Percentiles rank a stretch among this genome's conserved stretches.
Conservation (phyloP, 2,113 vertebrate genomes). For the Platichthys stellatus region DNA sequence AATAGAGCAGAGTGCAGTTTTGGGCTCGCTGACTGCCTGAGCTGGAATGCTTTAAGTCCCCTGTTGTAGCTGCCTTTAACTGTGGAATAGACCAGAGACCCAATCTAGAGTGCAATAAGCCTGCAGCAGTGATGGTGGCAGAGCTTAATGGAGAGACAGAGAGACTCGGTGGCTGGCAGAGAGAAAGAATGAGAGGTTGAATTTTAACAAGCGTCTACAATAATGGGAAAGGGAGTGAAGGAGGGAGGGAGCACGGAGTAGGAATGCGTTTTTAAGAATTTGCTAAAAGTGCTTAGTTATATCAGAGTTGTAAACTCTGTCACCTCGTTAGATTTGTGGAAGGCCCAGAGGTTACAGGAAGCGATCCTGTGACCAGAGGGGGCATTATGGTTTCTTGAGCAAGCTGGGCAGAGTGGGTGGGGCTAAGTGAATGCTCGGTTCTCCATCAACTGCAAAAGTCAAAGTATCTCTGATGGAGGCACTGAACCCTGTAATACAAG, state of each 20-base stretch:
- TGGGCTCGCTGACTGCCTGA: slow-evolving; percentile 52
- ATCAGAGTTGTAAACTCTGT: slow-evolving; percentile 65
- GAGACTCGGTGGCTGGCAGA: slow-evolving; percentile 61
- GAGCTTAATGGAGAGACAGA: slow-evolving; percentile 75
- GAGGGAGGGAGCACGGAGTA: slow-evolving; percentile 23
- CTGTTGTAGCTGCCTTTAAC: slow-evolving; percentile 68
- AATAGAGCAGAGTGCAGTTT: slow-evolving; percentile 65
- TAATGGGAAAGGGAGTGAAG: slow-evolving; percentile 54
- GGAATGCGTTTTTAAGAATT: slow-evolving; percentile 26
- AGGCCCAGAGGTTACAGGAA: slow-evolving; percentile 54
- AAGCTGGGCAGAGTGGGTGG: slow-evolving; percentile 13
- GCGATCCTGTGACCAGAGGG: slow-evolving; percentile 32
- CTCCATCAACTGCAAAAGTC: slow-evolving; percentile 47
- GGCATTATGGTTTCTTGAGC: slow-evolving; percentile 41
- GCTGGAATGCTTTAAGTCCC: slow-evolving; percentile 63
- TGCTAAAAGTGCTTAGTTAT: slow-evolving; percentile 53
- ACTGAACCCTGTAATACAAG: slow-evolving; percentile 52
- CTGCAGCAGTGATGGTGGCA: slow-evolving; percentile 69
- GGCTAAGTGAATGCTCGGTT: slow-evolving; percentile 26
- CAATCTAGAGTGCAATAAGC: slow-evolving; percentile 77
- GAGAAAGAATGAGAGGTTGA: slow-evolving; percentile 61
- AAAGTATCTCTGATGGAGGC: slow-evolving; percentile 47
- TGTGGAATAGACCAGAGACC: slow-evolving; percentile 72
- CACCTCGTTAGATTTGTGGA: slow-evolving; percentile 49
- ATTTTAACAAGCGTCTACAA: slow-evolving; percentile 76